Conservation (phyloP, 2,797 vertebrate genomes). For the Ammospiza maritima region DNA sequence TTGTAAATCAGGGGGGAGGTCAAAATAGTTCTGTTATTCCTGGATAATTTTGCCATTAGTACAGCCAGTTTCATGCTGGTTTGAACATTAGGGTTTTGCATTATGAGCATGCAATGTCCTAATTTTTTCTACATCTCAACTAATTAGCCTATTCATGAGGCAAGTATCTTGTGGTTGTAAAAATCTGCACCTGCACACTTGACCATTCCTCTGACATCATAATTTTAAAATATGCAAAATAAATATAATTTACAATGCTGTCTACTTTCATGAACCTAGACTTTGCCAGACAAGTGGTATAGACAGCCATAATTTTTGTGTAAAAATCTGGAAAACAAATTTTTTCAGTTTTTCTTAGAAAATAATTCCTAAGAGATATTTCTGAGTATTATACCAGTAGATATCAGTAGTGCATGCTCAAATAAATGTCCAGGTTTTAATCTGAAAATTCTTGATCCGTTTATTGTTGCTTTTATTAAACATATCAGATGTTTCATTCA, state of each 20-base stretch:
- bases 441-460: neutral
- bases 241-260: neutral
- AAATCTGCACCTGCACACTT: conserved; percentile 41
- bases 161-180: conserved; percentile 9
- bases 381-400: neutral
- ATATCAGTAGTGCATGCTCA: neutral
- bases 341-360: neutral
- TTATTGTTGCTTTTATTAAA: neutral
- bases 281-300: neutral
- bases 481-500: neutral
- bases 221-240: neutral
- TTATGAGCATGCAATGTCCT: neutral
- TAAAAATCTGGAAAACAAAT: neutral
- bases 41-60: neutral
- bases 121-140: conserved; percentile 5
- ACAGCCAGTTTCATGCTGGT: conserved; percentile 6
- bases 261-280: neutral
- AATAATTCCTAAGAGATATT: neutral
- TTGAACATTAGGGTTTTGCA: conserved; percentile 28
- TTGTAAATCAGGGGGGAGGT: neutral
- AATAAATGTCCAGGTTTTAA: neutral
- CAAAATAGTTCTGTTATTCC: neutral
- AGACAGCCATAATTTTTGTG: neutral
- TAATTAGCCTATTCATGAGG: conserved; percentile 36
- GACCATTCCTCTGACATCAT: neutral